Base-by-base conservation (phyloP, 2,888 invertebrate species). In the Stictocephala bisonia region DNA sequence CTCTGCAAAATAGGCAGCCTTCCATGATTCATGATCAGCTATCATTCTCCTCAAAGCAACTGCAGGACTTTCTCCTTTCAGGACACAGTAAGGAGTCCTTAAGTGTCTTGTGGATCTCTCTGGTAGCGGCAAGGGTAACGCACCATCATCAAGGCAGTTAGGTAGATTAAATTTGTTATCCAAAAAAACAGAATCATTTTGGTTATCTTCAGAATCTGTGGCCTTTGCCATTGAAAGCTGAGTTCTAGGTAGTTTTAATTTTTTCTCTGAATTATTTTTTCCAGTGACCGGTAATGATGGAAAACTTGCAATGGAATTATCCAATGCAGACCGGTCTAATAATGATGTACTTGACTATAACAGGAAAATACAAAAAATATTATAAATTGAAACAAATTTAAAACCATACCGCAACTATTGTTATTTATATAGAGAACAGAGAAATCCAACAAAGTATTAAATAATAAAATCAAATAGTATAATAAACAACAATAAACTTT, bases 241-340 rank as follows among this genome's bases (percentile, higher is more conserved):
- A n/a, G n/a, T 60, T n/a, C 35, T 31, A 22, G 60, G 60, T n/a
- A 60, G 20, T 20, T 60, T 60, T n/a, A 60, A n/a, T 24, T 35
- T 60, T 11, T 31, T 56, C n/a, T n/a, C 2, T 9, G 15, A 1
- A 29, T 29, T 3, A 11, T 31, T 31, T 11, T 31, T 31, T 31
- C 11, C 35, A 31, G 11, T 11, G 7, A 31, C 35, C 35, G 35
- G 35, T 9, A 31, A 11, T 9, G 35, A 31, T 31, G 35, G 35
- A 31, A 31, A 31, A 11, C 11, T 31, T 31, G n/a, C n/a, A n/a
- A n/a, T n/a, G n/a, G 35, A 31, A 9, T 31, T 31, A 31, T 31
- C 35, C 35, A 31, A 31, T 31, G 11, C 6, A 6, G 35, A 31
- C 35, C 11, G 50, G n/a, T 9, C 35, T 9, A 35, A 35, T 13